Base-by-base conservation (phyloP, 1,140 invertebrate genomes). In the Bilobella aurantiaca region DNA sequence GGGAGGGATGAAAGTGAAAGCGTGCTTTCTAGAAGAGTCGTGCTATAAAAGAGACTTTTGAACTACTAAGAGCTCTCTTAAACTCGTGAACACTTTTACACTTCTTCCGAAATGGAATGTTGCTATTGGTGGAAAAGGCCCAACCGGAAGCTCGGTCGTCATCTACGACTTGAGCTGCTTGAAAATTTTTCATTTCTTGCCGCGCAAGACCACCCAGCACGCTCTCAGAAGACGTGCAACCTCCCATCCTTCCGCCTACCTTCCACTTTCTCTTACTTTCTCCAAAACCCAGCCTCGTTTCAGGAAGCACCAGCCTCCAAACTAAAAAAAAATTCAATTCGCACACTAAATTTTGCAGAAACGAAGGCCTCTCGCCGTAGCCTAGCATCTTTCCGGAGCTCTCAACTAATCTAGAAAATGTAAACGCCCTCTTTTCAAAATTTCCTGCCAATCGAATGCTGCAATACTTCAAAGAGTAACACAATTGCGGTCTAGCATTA, bases 131-230 rank as follows among this genome's bases (percentile, higher is more conserved):
- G 31, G 47, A 64, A 16, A 56, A 42, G 34, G 18, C n/a, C n/a
- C n/a, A 21, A 71, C 70, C 70, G 70, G 70, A 71, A 71, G 70
- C 67, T 53, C 63, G 63, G 66, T 66, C 69, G 66, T 68, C 58
- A n/a, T n/a, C n/a, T n/a, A 68, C 66, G 65, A 67, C 63, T 61
- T 62, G 58, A 23, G 62, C n/a, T n/a, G n/a, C n/a, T n/a, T n/a
- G n/a, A n/a, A 66, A 69, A 67, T 64, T 69, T 62, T 53, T 47
- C 53, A 23, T 53, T 53, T n/a, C n/a, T 53, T 12, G 49, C 49
- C 63, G 70, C 70, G 67, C 67, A 68, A 68, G 70, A 27, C 27
- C 46, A n/a, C 32, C 18, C 23, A 60, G 42, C 28, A 3, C 58
- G 18, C 62, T 18, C 42, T 53, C 59, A 30, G 60, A 60, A 46